Evolutionary conservation across 2,113 vertebrate species (phyloP).

Genomic region (Macrotus californicus): DNA sequence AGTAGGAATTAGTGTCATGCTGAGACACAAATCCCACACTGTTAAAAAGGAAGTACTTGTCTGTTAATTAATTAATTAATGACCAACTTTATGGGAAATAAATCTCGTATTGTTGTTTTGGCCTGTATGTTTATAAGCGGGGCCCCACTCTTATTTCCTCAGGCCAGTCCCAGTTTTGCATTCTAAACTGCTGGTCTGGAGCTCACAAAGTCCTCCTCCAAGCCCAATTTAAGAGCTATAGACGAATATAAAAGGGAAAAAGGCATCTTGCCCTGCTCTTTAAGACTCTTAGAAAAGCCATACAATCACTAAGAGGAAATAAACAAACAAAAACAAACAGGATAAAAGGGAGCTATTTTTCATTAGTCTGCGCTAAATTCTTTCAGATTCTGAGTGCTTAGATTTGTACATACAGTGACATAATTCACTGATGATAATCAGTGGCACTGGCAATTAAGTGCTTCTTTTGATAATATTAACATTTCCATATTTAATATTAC

Average conservation of each 20-base stretch:
- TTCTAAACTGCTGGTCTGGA: neutral
- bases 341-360: neutral
- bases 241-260: neutral
- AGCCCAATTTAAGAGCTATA: neutral
- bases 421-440: neutral
- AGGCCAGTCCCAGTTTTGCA: neutral
- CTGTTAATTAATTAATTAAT: neutral
- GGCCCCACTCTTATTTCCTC: neutral
- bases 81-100: neutral
- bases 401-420: neutral
- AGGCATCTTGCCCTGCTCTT: neutral
- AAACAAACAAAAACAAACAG: neutral
- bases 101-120: neutral
- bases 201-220: neutral
- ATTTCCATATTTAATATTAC: constrained; percentile 1
- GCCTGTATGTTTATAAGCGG: neutral
- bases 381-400: neutral
- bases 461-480: constrained; percentile 10
- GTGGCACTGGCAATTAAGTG: neutral
- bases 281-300: neutral
- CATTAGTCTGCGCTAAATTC: neutral
- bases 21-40: neutral
- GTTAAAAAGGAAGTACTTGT: neutral
- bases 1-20: neutral
- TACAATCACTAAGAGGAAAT: neutral